Evolutionary conservation across 2,113 vertebrate genomes (phyloP), one percentile per base, ranked within the genome.

Genomic region (Herpetotheres cachinnans): DNA sequence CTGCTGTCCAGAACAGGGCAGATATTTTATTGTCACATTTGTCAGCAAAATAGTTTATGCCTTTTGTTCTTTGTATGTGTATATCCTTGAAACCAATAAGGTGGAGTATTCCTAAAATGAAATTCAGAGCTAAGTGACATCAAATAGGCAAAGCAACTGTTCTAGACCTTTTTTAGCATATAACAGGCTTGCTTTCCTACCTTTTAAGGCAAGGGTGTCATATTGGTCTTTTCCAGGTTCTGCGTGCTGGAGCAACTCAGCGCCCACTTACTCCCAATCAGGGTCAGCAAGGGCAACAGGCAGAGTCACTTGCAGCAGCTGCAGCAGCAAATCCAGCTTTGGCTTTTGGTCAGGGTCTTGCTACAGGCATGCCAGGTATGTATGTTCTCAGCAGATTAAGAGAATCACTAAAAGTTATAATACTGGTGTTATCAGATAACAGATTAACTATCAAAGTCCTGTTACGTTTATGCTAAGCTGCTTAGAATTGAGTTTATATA

Each of bases 181-280:
- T 54, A 38, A 71, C 21, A 29, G 82, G 8, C 76, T 94, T 89
- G 44, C 30, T 88, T 90, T 42, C 69, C 90, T 66, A 29, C 13
- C 40, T 83, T 90, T 93, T 96, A 96, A 97, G 71, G 83, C 86
- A 80, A 32, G 50, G 18, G 3, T 92, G 59, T 96, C 10, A 2
- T 66, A 10, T 82, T 25, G 96, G 61, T 90, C 71, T 90, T 79
- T 95, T 92, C 47, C 82, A 99, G 99, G 99, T 99, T 97, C 98
- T 99, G 96, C 99, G 99, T 90, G 98, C 99, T 96, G 99, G 99
- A 97, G 97, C 94, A 96, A 99, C 98, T 98, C 99, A 99, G 97
- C 99, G 99, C 93, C 99, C 99, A 19, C 99, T 99, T 50, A 99
- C 99, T 81, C 99, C 99, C 32, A 99, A 95, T 26, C 99, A 99